A percentile compares a stretch with the other conserved stretches of the same genome.
phyloP scores from a whole-genome alignment of 2,113 vertebrate species.

The Atlantisia rogersi region DNA sequence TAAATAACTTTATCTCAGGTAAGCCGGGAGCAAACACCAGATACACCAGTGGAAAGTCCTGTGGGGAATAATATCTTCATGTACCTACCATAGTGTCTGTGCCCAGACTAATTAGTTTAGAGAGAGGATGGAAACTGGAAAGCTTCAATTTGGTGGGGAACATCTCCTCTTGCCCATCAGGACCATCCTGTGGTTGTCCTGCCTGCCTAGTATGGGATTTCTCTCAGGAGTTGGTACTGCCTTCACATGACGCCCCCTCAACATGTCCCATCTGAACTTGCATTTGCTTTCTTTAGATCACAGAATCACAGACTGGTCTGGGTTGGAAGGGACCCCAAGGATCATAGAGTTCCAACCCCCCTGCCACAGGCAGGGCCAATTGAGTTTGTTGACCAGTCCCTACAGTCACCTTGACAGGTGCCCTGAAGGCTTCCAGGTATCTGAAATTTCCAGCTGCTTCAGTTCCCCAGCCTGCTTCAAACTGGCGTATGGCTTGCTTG shows the following conservation, averaged over 20 bases:
- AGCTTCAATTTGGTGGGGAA: background rate
- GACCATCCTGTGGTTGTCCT: background rate
- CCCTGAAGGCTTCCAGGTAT: background rate
- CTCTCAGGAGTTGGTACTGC: background rate
- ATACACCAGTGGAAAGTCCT: too few relatives aligned
- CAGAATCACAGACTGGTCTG: too few relatives aligned
- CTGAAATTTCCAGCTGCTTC: background rate
- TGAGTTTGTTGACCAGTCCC: background rate
- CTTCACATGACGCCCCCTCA: background rate
- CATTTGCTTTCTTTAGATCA: background rate
- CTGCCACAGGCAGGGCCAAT: too few relatives aligned
- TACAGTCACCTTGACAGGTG: background rate
- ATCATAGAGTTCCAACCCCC: too few relatives aligned
- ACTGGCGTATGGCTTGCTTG: background rate
- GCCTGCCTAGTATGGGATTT: background rate
- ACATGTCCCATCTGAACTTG: accelerated
- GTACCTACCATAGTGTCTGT: background rate
- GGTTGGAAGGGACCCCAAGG: too few relatives aligned
- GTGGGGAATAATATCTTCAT: background rate
- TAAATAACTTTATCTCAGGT: background rate
- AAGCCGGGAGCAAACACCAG: background rate
- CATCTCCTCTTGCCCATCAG: accelerated
- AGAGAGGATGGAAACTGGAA: background rate
- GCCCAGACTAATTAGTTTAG: background rate
- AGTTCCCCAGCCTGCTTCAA: background rate